These are phyloP conservation scores for Brienomyrus longianalis DNA, from an alignment of 2,113 vertebrate genomes.

Conservation along the genomic window DNA sequence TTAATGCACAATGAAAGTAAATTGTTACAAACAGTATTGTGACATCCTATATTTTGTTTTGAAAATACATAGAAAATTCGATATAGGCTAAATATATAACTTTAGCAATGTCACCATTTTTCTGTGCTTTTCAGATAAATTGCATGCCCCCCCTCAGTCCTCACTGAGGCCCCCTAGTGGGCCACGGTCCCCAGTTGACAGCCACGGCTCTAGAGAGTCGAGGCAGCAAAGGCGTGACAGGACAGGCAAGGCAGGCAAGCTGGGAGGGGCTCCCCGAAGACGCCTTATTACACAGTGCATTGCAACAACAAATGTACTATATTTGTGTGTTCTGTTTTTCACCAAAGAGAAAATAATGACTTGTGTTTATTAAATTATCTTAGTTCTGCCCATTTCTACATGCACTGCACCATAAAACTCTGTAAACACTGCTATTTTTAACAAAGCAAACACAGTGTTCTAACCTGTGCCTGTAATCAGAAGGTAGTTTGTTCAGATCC, in stretches of 20 bases:
- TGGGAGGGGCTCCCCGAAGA: background rate
- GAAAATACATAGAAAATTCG: background rate
- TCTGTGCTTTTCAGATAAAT: background rate
- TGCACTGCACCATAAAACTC: background rate
- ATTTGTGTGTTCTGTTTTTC: background rate
- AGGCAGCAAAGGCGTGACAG: background rate
- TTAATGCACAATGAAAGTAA: background rate
- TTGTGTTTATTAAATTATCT: background rate
- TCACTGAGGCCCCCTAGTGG: background rate
- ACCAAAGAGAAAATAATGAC: background rate
- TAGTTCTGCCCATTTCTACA: background rate
- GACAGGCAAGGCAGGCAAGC: background rate
- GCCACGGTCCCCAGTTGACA: background rate
- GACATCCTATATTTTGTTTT: background rate
- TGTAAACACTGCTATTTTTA: background rate
- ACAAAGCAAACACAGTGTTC: background rate
- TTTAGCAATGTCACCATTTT: background rate
- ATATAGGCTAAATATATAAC: background rate
- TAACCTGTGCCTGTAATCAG: background rate
- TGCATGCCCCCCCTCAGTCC: background rate
- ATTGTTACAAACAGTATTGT: background rate
- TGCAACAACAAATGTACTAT: background rate
- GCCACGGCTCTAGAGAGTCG: background rate
- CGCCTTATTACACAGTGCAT: background rate
- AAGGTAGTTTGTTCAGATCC: background rate